Percentiles rank a stretch among this genome's conserved stretches.
These are phyloP conservation scores for Bubo bubo DNA, from an alignment of 2,113 vertebrate species.

Conservation along the genomic window DNA sequence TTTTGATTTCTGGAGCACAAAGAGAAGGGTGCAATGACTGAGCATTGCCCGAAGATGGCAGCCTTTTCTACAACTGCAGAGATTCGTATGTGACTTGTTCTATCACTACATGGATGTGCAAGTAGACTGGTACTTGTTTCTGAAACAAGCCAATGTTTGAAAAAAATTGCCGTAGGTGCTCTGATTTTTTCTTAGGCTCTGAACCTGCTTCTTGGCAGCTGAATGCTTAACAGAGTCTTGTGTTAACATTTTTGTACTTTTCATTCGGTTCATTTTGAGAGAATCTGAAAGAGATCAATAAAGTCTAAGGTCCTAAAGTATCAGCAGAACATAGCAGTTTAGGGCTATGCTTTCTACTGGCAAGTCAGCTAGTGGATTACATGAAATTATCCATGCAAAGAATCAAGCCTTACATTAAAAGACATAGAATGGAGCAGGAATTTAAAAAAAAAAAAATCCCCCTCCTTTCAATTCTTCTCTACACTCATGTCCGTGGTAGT, in stretches of 20 bases:
- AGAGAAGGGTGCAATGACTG: background rate
- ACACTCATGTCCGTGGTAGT: background rate
- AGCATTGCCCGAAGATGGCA: conserved; percentile 16
- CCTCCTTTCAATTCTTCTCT: background rate
- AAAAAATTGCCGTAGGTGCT: background rate
- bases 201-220: background rate
- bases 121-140: background rate
- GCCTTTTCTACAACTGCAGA: background rate
- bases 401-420: background rate
- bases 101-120: background rate
- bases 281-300: background rate
- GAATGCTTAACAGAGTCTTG: background rate
- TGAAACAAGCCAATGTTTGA: background rate
- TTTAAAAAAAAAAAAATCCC: background rate
- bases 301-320: background rate
- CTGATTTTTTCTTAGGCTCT: background rate
- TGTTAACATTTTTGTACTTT: background rate
- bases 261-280: background rate
- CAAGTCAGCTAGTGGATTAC: background rate
- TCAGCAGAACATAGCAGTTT: background rate
- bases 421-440: background rate
- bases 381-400: background rate
- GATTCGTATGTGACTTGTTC: background rate
- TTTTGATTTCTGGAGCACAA: background rate
- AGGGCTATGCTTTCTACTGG: background rate